Evolutionary conservation across 2,888 invertebrate genomes (phyloP).

Genomic region (Meteorus cinctellus): DNA sequence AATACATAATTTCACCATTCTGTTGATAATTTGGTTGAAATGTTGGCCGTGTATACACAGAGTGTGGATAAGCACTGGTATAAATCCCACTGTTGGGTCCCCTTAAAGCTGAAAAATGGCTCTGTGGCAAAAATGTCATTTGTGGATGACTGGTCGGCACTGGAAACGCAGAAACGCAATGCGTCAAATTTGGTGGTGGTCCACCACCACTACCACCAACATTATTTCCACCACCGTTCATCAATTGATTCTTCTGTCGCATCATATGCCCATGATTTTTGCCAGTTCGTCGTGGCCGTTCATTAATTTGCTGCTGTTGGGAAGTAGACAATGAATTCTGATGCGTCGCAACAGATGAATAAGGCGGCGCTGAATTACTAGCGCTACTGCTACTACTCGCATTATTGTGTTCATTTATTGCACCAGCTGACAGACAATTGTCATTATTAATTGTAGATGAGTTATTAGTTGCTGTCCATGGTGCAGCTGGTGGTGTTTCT

Average conservation of each 20-base stretch:
- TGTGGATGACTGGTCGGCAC: constrained; percentile 67
- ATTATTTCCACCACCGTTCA: constrained; percentile 66
- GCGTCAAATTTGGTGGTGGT: constrained; percentile 62
- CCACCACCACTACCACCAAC: constrained; percentile 58
- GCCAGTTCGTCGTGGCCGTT: constrained; percentile 61
- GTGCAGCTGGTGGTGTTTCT: constrained; percentile 77
- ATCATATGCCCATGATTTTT: constrained; percentile 66
- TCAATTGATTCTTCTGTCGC: constrained; percentile 68
- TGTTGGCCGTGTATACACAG: constrained; percentile 69
- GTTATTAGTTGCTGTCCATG: constrained; percentile 62
- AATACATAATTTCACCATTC: constrained; percentile 75
- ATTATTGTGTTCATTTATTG: constrained; percentile 32
- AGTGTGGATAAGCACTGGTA: constrained; percentile 67
- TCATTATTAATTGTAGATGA: constrained; percentile 43
- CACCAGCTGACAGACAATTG: constrained; percentile 46
- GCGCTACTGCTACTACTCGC: constrained; percentile 25
- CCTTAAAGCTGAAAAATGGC: constrained; percentile 67
- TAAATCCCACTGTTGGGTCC: constrained; percentile 67
- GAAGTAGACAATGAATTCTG: constrained; percentile 67
- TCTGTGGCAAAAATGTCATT: constrained; percentile 66
- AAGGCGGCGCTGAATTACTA: constrained; percentile 18
- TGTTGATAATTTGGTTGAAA: constrained; percentile 74
- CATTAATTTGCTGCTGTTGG: constrained; percentile 49
- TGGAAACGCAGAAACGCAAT: constrained; percentile 64
- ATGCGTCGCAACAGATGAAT: constrained; percentile 64